Evolutionary conservation across 1,140 invertebrate genomes (phyloP), one percentile per base, ranked within the genome.

Genomic region (Drosophila equinoxialis): DNA sequence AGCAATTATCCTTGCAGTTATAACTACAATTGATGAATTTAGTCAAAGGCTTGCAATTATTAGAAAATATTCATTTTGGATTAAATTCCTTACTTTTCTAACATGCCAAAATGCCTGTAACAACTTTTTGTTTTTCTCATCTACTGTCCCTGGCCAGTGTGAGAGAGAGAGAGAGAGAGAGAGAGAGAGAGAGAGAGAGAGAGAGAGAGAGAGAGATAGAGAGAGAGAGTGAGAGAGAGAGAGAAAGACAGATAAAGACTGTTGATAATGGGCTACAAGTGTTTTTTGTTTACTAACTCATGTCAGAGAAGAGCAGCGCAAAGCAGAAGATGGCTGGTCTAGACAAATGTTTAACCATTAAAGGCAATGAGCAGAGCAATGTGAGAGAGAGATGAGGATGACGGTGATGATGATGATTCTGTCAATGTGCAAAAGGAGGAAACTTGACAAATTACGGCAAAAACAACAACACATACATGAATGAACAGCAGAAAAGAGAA

Each of bases 381-480:
- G 23, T 6, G 39, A 1, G 5, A 39, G 14, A 39, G 61, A 55
- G 54, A 13, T 3, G 37, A 13, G 37, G 3, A 39, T 11, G 37
- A 37, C 10, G 35, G 10, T 37, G 37, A 39, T 39, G 37, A 62
- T 39, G 65, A 60, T 58, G 72, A 48, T 75, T 61, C 8, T 51
- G 45, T 51, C 17, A 23, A 62, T 75, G 62, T 63, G 72, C 17
- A 23, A 11, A 20, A 51, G 10, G 45, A 75, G 81, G 82, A 85
- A 85, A 86, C 81, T 85, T 68, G 74, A 74, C 74, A 85, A 81
- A 86, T 85, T 86, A 81, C 78, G 79, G 64, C 59, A 68, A 3
- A 8, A 37, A 37, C 35, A 37, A 51, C 45, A 51, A 51, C 17
- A 51, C 20, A 51, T 8, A 51, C 17, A 51, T 51, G 45, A 51